These are phyloP conservation scores for Callosobruchus maculatus DNA, from an alignment of 2,888 invertebrate species.

Conservation along the genomic window DNA sequence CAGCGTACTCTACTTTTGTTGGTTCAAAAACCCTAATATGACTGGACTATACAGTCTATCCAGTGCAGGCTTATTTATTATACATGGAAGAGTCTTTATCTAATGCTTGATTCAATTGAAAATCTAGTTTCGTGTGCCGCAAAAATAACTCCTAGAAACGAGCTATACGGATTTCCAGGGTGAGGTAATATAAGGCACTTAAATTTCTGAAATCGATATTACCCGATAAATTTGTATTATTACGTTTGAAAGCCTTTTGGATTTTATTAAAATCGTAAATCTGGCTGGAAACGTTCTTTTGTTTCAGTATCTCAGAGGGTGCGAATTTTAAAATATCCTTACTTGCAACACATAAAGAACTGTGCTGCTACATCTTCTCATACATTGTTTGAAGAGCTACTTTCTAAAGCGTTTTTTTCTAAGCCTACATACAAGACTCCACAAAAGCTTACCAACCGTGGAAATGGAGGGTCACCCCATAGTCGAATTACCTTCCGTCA, in stretches of 20 bases:
- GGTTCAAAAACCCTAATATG: no score
- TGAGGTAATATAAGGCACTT: background rate
- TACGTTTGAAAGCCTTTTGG: constrained; percentile 7
- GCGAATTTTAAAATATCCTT: background rate
- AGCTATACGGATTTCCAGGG: background rate
- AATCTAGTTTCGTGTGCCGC: background rate
- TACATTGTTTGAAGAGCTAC: no score
- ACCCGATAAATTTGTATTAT: constrained; percentile 14
- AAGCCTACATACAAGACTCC: no score
- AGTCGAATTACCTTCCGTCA: no score
- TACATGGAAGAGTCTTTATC: background rate
- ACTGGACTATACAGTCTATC: no score
- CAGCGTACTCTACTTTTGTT: no score
- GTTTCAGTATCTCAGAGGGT: background rate
- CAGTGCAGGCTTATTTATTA: background rate
- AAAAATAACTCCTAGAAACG: background rate
- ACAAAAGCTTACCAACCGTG: no score
- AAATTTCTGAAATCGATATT: constrained; percentile 7
- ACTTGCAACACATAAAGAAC: no score
- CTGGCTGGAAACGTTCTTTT: constrained; percentile 10
- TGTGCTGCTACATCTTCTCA: no score
- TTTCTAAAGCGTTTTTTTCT: no score
- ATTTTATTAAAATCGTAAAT: constrained; percentile 16
- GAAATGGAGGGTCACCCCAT: no score
- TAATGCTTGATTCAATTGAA: background rate